phyloP scores from a whole-genome alignment of 2,888 invertebrate genomes.

The Harmothoe impar region DNA sequence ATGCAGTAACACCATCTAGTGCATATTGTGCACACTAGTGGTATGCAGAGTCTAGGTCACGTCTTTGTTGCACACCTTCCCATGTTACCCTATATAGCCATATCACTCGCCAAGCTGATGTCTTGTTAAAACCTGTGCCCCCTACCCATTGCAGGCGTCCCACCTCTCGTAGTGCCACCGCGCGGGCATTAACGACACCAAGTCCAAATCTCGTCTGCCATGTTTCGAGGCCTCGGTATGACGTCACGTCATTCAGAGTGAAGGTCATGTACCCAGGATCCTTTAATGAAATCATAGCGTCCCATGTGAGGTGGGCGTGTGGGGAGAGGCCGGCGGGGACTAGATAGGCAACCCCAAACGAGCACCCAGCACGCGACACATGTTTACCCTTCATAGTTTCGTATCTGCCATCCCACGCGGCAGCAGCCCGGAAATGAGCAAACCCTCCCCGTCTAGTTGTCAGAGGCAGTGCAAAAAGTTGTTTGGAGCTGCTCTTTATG shows the following conservation, averaged over 20 bases:
- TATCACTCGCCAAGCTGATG: too few relatives aligned
- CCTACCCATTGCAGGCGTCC: too few relatives aligned
- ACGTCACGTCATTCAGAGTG: not conserved
- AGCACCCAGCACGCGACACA: not conserved
- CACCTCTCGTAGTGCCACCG: not conserved
- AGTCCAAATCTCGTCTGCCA: not conserved
- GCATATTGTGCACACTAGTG: too few relatives aligned
- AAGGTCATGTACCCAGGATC: not conserved
- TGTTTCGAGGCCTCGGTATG: not conserved
- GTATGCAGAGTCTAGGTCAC: too few relatives aligned
- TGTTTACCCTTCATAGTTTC: not conserved
- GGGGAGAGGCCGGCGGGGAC: not conserved
- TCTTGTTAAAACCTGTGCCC: too few relatives aligned
- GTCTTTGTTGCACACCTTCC: too few relatives aligned
- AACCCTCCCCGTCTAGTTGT: not conserved
- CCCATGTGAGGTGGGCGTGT: not conserved
- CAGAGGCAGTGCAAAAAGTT: not conserved
- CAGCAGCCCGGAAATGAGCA: not conserved
- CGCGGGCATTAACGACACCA: not conserved
- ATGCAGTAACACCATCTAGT: too few relatives aligned
- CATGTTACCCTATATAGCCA: too few relatives aligned
- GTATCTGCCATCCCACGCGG: not conserved
- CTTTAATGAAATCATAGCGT: slow-evolving; percentile 32
- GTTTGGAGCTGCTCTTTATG: not conserved
- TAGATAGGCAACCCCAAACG: not conserved